A percentile compares a stretch with the other conserved stretches of the same genome.
Conservation (phyloP, 1,140 invertebrate species). For the Diachasmimorpha longicaudata region DNA sequence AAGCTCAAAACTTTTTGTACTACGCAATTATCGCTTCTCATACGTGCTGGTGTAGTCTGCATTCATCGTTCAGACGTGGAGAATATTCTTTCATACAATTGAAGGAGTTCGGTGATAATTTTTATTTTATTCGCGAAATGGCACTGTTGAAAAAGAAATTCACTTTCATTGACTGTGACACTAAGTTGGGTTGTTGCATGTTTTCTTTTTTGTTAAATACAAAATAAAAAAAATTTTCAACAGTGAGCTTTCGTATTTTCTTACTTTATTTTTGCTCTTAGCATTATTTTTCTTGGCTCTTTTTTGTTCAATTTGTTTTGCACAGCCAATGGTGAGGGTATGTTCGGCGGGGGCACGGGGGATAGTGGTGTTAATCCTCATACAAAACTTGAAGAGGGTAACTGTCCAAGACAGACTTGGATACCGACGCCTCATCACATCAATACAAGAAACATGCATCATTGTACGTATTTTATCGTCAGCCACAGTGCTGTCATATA, state of each 20-base stretch:
- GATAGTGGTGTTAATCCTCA: slow-evolving; percentile 54
- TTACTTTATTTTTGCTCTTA: slow-evolving; percentile 30
- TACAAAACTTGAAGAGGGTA: slow-evolving; percentile 59
- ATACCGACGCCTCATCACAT: slow-evolving; percentile 60
- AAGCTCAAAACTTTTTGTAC: not conserved
- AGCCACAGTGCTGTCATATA: not conserved
- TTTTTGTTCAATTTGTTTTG: slow-evolving; percentile 49
- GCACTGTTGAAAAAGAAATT: no score
- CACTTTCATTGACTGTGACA: no score
- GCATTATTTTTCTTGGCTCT: slow-evolving; percentile 49
- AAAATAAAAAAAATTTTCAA: no score
- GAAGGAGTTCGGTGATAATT: no score
- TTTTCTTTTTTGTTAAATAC: no score
- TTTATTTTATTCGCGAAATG: not conserved
- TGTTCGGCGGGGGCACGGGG: slow-evolving; percentile 56
- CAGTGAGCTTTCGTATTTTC: no score
- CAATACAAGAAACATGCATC: slow-evolving; percentile 57
- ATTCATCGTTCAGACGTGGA: no score
- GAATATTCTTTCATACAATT: no score
- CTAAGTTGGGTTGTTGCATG: no score
- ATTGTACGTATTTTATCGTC: slow-evolving; percentile 57
- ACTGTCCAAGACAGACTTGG: slow-evolving; percentile 60
- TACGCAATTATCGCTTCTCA: not conserved
- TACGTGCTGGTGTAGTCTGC: no score
- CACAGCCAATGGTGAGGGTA: slow-evolving; percentile 59